phyloP scores from a whole-genome alignment of 2,797 vertebrate genomes.

The Anolis apletophallus region DNA sequence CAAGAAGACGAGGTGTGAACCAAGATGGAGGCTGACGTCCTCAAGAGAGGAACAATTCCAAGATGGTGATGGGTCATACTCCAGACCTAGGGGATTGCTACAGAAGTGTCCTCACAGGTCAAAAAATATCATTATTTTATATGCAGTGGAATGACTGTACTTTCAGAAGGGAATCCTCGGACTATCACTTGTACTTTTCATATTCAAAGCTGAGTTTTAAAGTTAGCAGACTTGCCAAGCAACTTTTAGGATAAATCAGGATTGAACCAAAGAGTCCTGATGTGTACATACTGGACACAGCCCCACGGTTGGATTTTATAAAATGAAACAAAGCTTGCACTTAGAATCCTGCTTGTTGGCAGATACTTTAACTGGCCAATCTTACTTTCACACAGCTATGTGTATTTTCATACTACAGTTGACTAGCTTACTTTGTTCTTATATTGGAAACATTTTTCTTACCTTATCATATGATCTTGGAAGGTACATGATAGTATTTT shows the following conservation, averaged over 20 bases:
- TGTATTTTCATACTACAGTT: not conserved
- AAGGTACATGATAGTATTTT: conserved; percentile 50
- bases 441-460: conserved; percentile 54
- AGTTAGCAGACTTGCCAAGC: not conserved
- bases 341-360: not conserved
- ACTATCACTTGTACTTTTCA: not conserved
- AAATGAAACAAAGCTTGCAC: not conserved
- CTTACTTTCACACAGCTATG: not conserved
- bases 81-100: no score
- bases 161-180: not conserved
- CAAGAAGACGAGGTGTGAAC: no score
- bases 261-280: not conserved
- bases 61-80: no score
- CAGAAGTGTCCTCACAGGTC: no score
- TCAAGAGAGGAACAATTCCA: no score
- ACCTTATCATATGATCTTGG: conserved; percentile 34
- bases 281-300: not conserved
- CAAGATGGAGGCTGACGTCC: no score
- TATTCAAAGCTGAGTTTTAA: not conserved
- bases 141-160: no score
- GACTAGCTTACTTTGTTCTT: conserved; percentile 18
- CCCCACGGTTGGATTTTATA: not conserved
- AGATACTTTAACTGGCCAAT: not conserved
- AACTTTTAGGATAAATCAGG: not conserved
- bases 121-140: no score